Base-by-base conservation (phyloP, 2,888 invertebrate species). In the Ectropis crepuscularia region DNA sequence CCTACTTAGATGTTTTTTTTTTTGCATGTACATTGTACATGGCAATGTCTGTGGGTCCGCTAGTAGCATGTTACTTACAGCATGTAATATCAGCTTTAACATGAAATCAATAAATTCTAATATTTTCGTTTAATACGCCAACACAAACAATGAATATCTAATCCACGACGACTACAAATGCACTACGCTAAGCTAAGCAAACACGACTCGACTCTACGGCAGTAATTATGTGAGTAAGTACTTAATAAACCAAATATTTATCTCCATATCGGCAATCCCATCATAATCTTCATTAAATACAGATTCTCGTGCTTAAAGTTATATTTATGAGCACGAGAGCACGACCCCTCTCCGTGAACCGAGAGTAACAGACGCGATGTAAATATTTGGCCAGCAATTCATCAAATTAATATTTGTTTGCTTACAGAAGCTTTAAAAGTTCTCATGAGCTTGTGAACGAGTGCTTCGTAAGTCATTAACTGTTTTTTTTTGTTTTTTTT, bases 391-490 rank as follows among this genome's bases (percentile, higher is more conserved):
- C 63, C 63, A 75, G 71, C 86, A 83, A 88, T 88, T 82, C 82
- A 82, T 82, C 75, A 83, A 83, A 88, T 89, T 87, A 88, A 89
- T 89, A 86, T 87, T 85, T 71, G 65, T 74, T 75, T 76, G 72
- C 69, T 67, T 67, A 67, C 60, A 63, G 61, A 65, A 69, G 70
- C 64, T 64, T 63, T 68, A 61, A 63, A 65, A 9, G 42, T 54
- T 62, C 49, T 63, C 54, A 54, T 37, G 49, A 57, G 59, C 59
- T 50, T 57, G 53, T 67, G 64, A 55, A 49, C 60, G 16, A 57
- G 45, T 51, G 47, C 47, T 46, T 66, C 53, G 61, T 61, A 53
- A 69, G 16, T 28, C 16, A 28, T 28, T 28, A n/a, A 28, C 16
- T 28, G 4, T 28, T 28, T 28, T 28, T 28, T 28, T 28, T 28